These are phyloP conservation scores for Sycophila texana DNA, from an alignment of 2,888 invertebrate species.

Conservation along the genomic window DNA sequence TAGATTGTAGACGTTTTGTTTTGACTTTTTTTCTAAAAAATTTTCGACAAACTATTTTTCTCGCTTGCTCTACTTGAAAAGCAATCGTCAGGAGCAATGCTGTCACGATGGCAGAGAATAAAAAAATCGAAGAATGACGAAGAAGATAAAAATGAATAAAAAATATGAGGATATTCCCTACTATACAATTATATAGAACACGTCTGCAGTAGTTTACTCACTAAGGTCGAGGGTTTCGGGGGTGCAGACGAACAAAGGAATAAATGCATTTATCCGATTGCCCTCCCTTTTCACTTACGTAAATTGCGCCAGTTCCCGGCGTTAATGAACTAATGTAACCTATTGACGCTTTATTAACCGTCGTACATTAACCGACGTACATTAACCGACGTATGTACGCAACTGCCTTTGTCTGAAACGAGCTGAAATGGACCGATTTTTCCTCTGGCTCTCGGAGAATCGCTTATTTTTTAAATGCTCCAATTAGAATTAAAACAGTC, in stretches of 20 bases:
- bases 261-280: slow-evolving; percentile 1
- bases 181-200: slow-evolving; percentile 54
- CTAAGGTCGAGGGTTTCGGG: slow-evolving; percentile 15
- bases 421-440: slow-evolving; percentile 7
- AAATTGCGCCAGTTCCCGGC: slow-evolving; percentile 58
- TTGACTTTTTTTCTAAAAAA: neutral
- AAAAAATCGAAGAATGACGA: slow-evolving; percentile 48
- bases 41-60: slow-evolving; percentile 2
- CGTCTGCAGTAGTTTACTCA: slow-evolving; percentile 45
- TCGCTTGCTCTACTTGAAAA: slow-evolving; percentile 28
- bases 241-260: neutral
- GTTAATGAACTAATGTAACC: slow-evolving; percentile 49
- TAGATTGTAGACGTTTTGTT: neutral
- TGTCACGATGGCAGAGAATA: slow-evolving; percentile 40
- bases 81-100: slow-evolving; percentile 7
- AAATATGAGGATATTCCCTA: neutral
- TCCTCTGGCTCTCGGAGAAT: slow-evolving; percentile 21
- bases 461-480: neutral
- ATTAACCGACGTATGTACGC: slow-evolving; percentile 47
- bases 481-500: no score
- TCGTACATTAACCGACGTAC: slow-evolving; percentile 29
- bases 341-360: slow-evolving; percentile 28
- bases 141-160: slow-evolving; percentile 36
- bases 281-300: slow-evolving; percentile 40
- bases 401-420: slow-evolving; percentile 53